phyloP scores from a whole-genome alignment of 2,888 invertebrate species.

The Phyllotreta cruciferae region DNA sequence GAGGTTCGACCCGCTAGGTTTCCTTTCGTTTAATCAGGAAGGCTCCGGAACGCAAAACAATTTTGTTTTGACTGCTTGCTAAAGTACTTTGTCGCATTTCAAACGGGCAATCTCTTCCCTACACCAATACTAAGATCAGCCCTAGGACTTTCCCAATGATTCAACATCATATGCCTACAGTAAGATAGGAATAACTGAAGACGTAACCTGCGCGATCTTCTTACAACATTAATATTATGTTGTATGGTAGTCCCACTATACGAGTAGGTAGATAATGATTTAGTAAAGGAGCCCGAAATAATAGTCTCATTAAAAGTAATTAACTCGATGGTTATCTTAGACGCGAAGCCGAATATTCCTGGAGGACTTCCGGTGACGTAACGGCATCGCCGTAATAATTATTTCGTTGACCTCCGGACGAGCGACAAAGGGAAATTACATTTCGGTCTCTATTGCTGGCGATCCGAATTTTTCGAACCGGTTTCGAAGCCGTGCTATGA shows the following conservation, averaged over 20 bases:
- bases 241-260: too few species aligned
- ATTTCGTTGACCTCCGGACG: not conserved
- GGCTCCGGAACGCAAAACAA: conserved; percentile 12
- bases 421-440: too few species aligned
- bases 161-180: too few species aligned
- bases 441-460: not conserved
- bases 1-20: conserved; percentile 10
- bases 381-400: not conserved
- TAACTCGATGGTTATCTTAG: conserved; percentile 31
- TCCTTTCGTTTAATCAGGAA: conserved; percentile 20
- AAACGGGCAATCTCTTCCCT: too few species aligned
- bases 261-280: conserved; percentile 38
- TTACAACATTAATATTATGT: not conserved
- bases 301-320: conserved; percentile 49
- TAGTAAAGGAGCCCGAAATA: conserved; percentile 42
- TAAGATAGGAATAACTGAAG: too few species aligned
- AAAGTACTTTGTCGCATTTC: too few species aligned
- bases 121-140: too few species aligned
- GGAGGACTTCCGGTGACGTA: conserved; percentile 15
- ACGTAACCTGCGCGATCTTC: too few species aligned
- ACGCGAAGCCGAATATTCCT: conserved; percentile 39
- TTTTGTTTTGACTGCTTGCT: conserved; percentile 13
- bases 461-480: not conserved
- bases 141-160: too few species aligned
- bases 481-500: not conserved